Evolutionary conservation across 2,888 invertebrate species (phyloP).

Genomic region (Ceraclea dissimilis): DNA sequence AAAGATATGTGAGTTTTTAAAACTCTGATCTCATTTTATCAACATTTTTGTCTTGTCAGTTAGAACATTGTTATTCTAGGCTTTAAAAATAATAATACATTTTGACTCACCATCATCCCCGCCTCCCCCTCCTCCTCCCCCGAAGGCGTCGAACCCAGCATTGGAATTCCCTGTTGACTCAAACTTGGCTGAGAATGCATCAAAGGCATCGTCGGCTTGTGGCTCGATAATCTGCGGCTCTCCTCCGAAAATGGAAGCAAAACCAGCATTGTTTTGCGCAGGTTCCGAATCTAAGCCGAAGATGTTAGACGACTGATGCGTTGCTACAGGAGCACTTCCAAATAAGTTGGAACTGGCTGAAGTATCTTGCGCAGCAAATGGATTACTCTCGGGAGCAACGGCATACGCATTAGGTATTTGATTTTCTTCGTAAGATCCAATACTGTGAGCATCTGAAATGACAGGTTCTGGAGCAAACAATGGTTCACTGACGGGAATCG

Average conservation of each 20-base stretch:
- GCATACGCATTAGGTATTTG: conserved; percentile 2
- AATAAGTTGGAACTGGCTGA: conserved; percentile 7
- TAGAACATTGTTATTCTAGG: no score
- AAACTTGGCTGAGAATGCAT: conserved; percentile 85
- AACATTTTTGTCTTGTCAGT: no score
- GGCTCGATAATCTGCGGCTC: conserved; percentile 28
- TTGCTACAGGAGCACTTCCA: neutral
- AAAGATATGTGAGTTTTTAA: no score
- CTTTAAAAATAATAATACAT: neutral
- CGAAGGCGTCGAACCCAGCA: conserved; percentile 49
- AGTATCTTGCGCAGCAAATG: conserved; percentile 16
- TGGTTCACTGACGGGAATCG: conserved; percentile 6
- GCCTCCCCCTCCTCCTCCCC: conserved; percentile 27
- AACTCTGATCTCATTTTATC: no score
- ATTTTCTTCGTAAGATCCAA: neutral
- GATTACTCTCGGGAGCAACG: conserved; percentile 20
- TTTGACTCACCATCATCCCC: conserved; percentile 27
- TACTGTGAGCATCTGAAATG: neutral
- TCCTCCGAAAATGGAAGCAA: conserved; percentile 18
- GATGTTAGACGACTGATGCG: conserved; percentile 7
- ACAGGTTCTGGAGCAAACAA: conserved; percentile 4
- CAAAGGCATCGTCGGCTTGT: conserved; percentile 55
- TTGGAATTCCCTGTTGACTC: conserved; percentile 54
- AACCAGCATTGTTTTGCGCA: conserved; percentile 3
- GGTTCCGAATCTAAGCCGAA: conserved; percentile 9